Conservation (phyloP, 1,140 invertebrate species). For the Atta colombica region DNA sequence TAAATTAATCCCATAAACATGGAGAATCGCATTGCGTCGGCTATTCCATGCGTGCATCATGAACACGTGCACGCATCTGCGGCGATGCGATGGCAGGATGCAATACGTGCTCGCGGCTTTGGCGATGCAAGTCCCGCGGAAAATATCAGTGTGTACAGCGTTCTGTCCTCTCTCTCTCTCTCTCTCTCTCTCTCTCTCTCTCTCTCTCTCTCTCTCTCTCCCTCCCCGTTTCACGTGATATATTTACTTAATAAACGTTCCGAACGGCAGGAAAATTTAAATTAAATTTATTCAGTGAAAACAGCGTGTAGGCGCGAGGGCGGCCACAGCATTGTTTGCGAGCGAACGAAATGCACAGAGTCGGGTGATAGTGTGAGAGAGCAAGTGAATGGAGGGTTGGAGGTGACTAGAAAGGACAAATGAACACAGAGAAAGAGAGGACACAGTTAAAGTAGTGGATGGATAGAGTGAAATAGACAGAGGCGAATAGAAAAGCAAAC, state of each 20-base stretch:
- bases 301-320: slow-evolving; percentile 64
- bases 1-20: slow-evolving; percentile 74
- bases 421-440: neutral
- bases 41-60: slow-evolving; percentile 64
- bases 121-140: slow-evolving; percentile 52
- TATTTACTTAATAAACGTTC: slow-evolving; percentile 79
- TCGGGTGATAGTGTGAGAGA: slow-evolving; percentile 43
- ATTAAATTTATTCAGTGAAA: slow-evolving; percentile 79
- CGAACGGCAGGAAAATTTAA: slow-evolving; percentile 77
- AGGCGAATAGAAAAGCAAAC: slow-evolving; percentile 3
- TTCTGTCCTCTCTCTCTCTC: slow-evolving; percentile 9
- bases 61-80: slow-evolving; percentile 48
- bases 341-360: slow-evolving; percentile 60
- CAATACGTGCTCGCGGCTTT: slow-evolving; percentile 37
- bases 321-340: slow-evolving; percentile 72
- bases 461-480: slow-evolving; percentile 1
- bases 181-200: neutral
- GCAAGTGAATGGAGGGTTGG: slow-evolving; percentile 1
- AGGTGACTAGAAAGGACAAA: slow-evolving; percentile 5
- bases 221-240: slow-evolving; percentile 62
- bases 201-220: neutral
- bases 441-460: neutral
- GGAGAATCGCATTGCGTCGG: slow-evolving; percentile 55
- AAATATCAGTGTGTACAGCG: slow-evolving; percentile 69
- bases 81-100: slow-evolving; percentile 11